Conservation (phyloP, 2,888 invertebrate genomes). For the Erebia ligea region DNA sequence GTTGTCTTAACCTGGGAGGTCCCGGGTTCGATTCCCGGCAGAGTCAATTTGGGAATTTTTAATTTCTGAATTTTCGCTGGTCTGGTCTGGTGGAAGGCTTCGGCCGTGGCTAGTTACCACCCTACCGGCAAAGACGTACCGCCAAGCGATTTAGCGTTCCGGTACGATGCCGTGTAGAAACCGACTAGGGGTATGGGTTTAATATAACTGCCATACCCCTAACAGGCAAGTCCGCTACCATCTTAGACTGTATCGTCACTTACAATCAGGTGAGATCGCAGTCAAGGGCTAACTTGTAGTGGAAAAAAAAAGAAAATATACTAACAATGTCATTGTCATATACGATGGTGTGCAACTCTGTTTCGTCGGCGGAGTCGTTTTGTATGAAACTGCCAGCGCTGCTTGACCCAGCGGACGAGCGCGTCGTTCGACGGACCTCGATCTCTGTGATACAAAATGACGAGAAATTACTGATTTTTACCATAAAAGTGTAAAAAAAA, state of each 20-base stretch:
- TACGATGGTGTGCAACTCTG: conserved; percentile 73
- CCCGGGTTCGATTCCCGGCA: too few relatives aligned
- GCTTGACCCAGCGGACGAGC: conserved; percentile 53
- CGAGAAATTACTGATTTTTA: neutral
- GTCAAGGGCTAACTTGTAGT: neutral
- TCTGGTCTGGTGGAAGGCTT: too few relatives aligned
- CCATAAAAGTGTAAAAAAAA: too few relatives aligned
- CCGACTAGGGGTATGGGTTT: too few relatives aligned
- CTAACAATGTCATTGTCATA: conserved; percentile 70
- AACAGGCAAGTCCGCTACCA: neutral
- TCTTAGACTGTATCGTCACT: neutral
- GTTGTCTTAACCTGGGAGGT: too few relatives aligned
- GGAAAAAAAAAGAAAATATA: conserved; percentile 18
- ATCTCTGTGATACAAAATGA: conserved; percentile 5
- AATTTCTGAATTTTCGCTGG: too few relatives aligned
- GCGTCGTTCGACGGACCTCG: conserved; percentile 44
- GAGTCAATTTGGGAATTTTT: too few relatives aligned
- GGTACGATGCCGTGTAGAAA: too few relatives aligned
- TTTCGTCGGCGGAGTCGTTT: conserved; percentile 67
- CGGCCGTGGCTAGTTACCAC: too few relatives aligned
- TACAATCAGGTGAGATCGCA: neutral
- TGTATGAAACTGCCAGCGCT: conserved; percentile 52
- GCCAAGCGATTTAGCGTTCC: too few relatives aligned
- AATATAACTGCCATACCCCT: neutral
- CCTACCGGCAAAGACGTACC: too few relatives aligned